Evolutionary conservation across 2,888 invertebrate genomes (phyloP).

Genomic region (Himalopsyche anomala): DNA sequence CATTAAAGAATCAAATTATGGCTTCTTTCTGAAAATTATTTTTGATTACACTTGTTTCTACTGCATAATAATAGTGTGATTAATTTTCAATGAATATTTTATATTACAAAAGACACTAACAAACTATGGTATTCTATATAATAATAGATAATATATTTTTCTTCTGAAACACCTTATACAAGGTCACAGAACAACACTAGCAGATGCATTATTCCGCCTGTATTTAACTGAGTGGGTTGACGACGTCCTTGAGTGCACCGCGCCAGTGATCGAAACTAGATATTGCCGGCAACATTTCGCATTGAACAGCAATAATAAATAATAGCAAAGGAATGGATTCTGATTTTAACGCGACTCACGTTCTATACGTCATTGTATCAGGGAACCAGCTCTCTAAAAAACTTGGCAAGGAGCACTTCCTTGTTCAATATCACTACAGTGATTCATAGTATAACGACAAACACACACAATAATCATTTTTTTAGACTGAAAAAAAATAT

Average conservation of each 20-base stretch:
- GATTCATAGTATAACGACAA: background rate
- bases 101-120: no score
- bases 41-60: no score
- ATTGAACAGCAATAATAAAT: background rate
- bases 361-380: constrained; percentile 5
- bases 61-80: no score
- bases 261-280: background rate
- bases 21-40: no score
- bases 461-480: background rate
- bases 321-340: constrained; percentile 4
- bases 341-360: constrained; percentile 33
- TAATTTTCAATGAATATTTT: no score
- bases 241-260: constrained; percentile 44
- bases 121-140: no score
- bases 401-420: constrained; percentile 23
- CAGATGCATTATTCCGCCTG: constrained; percentile 16
- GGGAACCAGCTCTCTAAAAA: constrained; percentile 4
- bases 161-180: constrained; percentile 14
- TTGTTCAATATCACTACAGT: background rate
- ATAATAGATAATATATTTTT: background rate
- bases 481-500: background rate
- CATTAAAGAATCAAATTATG: no score
- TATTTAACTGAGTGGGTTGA: constrained; percentile 27
- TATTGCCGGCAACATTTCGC: constrained; percentile 27
- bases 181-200: constrained; percentile 1